phyloP scores from a whole-genome alignment of 2,113 vertebrate genomes.

The Petromus typicus region DNA sequence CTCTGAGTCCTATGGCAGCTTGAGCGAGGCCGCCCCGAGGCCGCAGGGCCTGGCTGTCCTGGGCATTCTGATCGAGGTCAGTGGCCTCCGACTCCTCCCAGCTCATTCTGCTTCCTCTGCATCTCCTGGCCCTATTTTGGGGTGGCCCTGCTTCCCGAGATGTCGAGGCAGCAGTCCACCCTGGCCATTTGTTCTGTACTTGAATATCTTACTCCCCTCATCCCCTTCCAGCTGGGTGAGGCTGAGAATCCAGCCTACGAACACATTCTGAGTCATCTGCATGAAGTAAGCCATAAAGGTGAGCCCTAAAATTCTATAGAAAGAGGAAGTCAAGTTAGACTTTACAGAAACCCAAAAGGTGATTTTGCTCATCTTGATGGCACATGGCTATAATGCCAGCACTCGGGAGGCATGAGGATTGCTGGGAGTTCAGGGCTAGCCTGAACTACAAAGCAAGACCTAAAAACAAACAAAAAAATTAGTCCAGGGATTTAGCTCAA shows the following conservation, averaged over 20 bases:
- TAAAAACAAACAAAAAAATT: no score
- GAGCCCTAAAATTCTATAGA: conserved; percentile 49
- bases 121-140: background rate
- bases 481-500: no score
- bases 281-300: conserved; percentile 91
- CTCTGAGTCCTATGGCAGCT: conserved; percentile 88
- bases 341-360: background rate
- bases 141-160: background rate
- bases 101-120: background rate
- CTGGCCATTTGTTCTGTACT: background rate
- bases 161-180: background rate
- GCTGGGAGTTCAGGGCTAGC: background rate
- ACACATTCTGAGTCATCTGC: conserved; percentile 90
- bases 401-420: background rate
- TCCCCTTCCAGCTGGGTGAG: conserved; percentile 87
- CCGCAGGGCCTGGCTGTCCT: conserved; percentile 92
- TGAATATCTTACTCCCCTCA: background rate
- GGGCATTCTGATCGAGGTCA: conserved; percentile 92
- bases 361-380: background rate
- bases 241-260: conserved; percentile 89
- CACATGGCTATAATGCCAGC: background rate
- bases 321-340: background rate
- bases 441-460: no score
- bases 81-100: background rate
- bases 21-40: conserved; percentile 87